Evolutionary conservation across 2,888 invertebrate species (phyloP).

Genomic region (Chymomyza fuscimana): DNA sequence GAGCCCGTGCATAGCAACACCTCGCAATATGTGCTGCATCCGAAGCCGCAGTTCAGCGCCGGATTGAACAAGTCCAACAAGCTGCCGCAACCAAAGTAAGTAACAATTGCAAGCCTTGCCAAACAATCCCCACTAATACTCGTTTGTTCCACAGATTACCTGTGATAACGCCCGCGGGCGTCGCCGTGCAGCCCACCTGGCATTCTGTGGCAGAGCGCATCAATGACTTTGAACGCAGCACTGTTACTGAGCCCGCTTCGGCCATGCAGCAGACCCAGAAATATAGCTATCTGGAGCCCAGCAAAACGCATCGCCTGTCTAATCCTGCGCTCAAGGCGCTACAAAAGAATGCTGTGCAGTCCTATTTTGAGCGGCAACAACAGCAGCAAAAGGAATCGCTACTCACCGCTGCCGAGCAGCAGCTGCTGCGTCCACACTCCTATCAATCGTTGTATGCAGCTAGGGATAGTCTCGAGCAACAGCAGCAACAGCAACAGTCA

Average conservation of each 20-base stretch:
- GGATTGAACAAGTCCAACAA: constrained; percentile 71
- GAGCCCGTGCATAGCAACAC: constrained; percentile 80
- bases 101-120: constrained; percentile 14
- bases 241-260: constrained; percentile 63
- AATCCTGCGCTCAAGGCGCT: constrained; percentile 88
- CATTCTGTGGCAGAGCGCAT: constrained; percentile 85
- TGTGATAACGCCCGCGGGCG: constrained; percentile 73
- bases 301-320: constrained; percentile 86
- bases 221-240: constrained; percentile 83
- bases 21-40: constrained; percentile 76
- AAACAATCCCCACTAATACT: background rate
- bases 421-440: constrained; percentile 74
- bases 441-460: constrained; percentile 57
- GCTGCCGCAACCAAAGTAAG: constrained; percentile 50
- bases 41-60: constrained; percentile 76
- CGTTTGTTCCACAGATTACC: constrained; percentile 48
- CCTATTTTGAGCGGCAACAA: constrained; percentile 89
- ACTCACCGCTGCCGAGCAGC: constrained; percentile 53
- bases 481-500: constrained; percentile 35
- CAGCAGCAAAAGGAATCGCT: constrained; percentile 78
- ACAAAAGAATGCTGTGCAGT: constrained; percentile 90
- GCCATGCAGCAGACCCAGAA: constrained; percentile 76
- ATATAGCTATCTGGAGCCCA: constrained; percentile 86
- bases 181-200: constrained; percentile 76
- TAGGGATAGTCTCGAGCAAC: constrained; percentile 37